These are phyloP conservation scores for Odontocolon sp. DNA, from an alignment of 2,888 invertebrate species.

Conservation along the genomic window DNA sequence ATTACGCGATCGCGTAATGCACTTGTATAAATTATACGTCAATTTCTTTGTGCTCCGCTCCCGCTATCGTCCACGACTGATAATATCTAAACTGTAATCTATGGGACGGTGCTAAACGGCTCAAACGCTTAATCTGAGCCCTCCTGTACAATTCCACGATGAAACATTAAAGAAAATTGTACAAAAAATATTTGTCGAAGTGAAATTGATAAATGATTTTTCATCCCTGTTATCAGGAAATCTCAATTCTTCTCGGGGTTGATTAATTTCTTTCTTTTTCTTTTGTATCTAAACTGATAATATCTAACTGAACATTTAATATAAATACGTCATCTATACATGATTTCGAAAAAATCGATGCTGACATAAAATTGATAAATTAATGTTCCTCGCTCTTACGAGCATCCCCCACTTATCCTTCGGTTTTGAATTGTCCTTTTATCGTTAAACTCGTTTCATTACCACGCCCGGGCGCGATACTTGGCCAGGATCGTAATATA, in stretches of 20 bases:
- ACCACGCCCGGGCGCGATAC: neutral
- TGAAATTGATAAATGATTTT: no score
- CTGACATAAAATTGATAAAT: no score
- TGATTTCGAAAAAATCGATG: no score
- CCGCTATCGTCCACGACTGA: neutral
- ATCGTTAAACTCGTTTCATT: neutral
- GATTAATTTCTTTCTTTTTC: no score
- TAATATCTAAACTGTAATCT: slow-evolving; percentile 29
- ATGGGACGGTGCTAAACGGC: slow-evolving; percentile 16
- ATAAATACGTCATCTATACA: no score
- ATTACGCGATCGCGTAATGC: slow-evolving; percentile 14
- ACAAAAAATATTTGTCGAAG: neutral
- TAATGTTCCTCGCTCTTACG: no score
- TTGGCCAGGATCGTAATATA: neutral
- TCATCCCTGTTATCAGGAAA: no score
- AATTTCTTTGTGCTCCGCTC: neutral
- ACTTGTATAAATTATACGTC: slow-evolving; percentile 45
- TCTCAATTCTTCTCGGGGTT: no score
- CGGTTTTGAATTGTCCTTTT: no score
- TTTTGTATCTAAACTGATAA: no score
- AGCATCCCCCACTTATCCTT: no score
- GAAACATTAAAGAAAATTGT: slow-evolving; percentile 26
- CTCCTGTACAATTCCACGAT: slow-evolving; percentile 32
- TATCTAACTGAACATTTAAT: no score
- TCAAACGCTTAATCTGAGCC: slow-evolving; percentile 25